Conservation (phyloP, 2,113 vertebrate species). For the Azemiops feae region DNA sequence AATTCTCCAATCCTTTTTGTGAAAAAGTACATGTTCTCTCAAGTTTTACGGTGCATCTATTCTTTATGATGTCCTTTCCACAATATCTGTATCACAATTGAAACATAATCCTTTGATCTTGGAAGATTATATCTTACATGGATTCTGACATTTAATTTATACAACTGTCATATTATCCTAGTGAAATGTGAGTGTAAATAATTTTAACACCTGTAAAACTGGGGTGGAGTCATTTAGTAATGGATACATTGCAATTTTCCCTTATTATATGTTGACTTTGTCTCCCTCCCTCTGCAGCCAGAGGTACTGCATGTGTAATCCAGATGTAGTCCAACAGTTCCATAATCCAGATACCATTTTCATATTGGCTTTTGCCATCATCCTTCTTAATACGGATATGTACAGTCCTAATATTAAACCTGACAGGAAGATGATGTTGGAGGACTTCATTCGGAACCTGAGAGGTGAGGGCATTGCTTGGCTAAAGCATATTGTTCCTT, state of each 20-base stretch:
- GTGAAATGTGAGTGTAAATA: neutral
- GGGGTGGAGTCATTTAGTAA: neutral
- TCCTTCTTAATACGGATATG: constrained; percentile 99
- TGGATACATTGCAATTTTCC: neutral
- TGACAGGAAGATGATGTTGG: constrained; percentile 98
- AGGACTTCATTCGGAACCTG: constrained; percentile 97
- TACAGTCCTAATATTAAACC: constrained; percentile 99
- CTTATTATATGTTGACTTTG: neutral
- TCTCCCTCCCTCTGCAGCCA: constrained; percentile 77
- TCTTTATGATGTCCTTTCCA: neutral
- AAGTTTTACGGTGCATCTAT: neutral
- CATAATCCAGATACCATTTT: constrained; percentile 99
- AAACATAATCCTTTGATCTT: neutral
- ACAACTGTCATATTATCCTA: neutral
- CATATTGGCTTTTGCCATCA: constrained; percentile 96
- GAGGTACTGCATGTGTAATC: constrained; percentile 99
- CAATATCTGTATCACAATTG: neutral
- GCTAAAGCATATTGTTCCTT: neutral
- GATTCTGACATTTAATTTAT: neutral
- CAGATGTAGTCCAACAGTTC: constrained; percentile 97
- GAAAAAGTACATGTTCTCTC: neutral
- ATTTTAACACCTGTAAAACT: neutral
- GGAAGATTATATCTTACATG: neutral
- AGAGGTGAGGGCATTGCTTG: constrained; percentile 78
- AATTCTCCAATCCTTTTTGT: neutral